Evolutionary conservation across 1,140 invertebrate genomes (phyloP).

Genomic region (Drosophila grimshawi): DNA sequence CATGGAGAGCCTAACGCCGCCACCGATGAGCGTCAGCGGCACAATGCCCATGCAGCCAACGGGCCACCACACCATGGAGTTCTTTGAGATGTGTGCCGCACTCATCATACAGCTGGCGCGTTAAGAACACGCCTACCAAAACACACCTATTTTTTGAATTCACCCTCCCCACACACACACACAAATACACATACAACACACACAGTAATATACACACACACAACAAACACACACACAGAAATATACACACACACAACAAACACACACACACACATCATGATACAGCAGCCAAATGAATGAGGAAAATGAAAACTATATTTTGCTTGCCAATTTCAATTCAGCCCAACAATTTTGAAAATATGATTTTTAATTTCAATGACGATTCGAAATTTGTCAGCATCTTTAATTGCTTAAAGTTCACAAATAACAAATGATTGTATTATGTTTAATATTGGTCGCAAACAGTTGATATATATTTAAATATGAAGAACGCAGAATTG

Average conservation of each 20-base stretch:
- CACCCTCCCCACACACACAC: neutral
- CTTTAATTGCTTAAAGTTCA: neutral
- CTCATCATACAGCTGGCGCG: conserved; percentile 98
- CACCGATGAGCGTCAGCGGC: conserved; percentile 84
- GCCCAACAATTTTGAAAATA: too few species aligned
- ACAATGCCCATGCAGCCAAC: conserved; percentile 82
- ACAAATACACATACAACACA: neutral
- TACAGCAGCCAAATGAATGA: conserved; percentile 7
- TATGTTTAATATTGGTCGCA: neutral
- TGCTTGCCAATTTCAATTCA: neutral
- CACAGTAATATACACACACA: neutral
- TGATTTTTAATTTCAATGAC: too few species aligned
- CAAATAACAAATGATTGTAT: too few species aligned
- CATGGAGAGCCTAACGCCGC: conserved; percentile 84
- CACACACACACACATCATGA: neutral
- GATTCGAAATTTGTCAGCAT: too few species aligned
- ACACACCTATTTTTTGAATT: neutral
- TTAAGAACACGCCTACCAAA: conserved; percentile 85
- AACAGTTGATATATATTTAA: too few species aligned
- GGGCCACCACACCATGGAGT: conserved; percentile 99
- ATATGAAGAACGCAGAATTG: too few species aligned
- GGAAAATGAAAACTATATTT: neutral
- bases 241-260: neutral
- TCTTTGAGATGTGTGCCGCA: conserved; percentile 99
- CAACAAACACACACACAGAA: neutral